These are phyloP conservation scores for Busseola fusca DNA, from an alignment of 2,888 invertebrate species.

Conservation along the genomic window DNA sequence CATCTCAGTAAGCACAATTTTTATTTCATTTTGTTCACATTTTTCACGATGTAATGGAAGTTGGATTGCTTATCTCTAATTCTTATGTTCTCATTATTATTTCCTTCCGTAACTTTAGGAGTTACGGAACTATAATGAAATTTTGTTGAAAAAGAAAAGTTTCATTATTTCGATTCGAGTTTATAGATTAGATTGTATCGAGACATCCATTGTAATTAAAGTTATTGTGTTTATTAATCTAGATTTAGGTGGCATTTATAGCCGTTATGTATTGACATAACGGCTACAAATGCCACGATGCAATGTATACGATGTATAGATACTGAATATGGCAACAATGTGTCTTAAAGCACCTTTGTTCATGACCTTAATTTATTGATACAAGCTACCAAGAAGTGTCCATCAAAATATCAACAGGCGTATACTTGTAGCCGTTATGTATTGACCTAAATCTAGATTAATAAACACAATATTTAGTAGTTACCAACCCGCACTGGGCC, in stretches of 20 bases:
- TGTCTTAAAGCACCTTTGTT: neutral
- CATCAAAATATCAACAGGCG: neutral
- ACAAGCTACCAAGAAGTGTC: neutral
- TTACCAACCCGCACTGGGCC: too few relatives aligned
- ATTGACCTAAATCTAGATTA: constrained; percentile 4
- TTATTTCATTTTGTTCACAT: constrained; percentile 41
- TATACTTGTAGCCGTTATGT: too few relatives aligned
- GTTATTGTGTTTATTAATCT: constrained; percentile 3
- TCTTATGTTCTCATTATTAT: constrained; percentile 26
- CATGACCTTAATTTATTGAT: neutral
- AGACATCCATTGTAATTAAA: constrained; percentile 21
- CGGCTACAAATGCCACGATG: too few relatives aligned
- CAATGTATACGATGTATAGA: neutral
- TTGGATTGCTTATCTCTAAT: constrained; percentile 40
- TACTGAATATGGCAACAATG: neutral
- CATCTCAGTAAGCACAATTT: constrained; percentile 27
- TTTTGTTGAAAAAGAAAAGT: constrained; percentile 10
- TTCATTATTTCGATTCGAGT: neutral
- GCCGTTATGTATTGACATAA: too few relatives aligned
- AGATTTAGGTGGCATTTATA: constrained; percentile 14
- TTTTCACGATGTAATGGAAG: constrained; percentile 27
- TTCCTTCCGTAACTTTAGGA: constrained; percentile 15
- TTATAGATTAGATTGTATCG: constrained; percentile 34
- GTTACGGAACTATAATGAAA: constrained; percentile 23
- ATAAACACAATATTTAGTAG: too few relatives aligned